Conservation (phyloP, 2,888 invertebrate species). For the Thysanoteuthis rhombus region DNA sequence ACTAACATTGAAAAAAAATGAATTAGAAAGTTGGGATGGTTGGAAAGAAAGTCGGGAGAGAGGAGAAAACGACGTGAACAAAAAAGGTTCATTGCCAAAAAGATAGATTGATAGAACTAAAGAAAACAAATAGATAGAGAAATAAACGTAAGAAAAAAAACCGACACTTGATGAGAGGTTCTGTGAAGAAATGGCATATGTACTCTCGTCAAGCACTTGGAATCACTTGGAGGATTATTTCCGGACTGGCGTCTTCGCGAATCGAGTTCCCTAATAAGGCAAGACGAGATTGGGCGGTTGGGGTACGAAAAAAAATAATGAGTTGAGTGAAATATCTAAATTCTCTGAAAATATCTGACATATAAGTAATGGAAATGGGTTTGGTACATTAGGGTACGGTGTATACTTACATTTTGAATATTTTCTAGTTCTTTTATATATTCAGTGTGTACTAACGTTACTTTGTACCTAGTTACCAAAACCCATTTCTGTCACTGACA, state of each 20-base stretch:
- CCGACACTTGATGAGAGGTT: not conserved
- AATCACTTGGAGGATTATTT: not conserved
- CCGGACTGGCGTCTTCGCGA: not conserved
- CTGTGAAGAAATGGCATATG: not conserved
- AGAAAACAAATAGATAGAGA: not conserved
- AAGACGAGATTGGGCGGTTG: not conserved
- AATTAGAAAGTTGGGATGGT: not conserved
- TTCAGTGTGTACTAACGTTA: too few species aligned
- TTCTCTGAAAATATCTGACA: too few species aligned
- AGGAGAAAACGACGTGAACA: not conserved
- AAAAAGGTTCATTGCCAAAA: not conserved
- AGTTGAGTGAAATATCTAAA: too few species aligned
- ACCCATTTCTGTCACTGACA: too few species aligned
- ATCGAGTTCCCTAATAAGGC: not conserved
- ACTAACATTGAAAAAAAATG: not conserved
- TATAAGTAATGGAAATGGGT: too few species aligned
- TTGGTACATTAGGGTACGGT: too few species aligned
- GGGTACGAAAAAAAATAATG: not conserved
- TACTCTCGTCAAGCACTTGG: not conserved
- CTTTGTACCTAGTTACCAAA: too few species aligned
- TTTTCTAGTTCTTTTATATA: too few species aligned
- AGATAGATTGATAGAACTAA: not conserved
- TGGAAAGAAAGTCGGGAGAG: too few species aligned
- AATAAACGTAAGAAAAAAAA: not conserved
- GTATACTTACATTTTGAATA: too few species aligned